These are phyloP conservation scores for Xenopus tropicalis DNA, from an alignment of 2,113 vertebrate species.

Conservation along the genomic window UCB_Xtro_10.0 CM004444.2:118870501-118871000, in stretches of 20 bases:
- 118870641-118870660: not conserved
- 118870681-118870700: no score
- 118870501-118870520: no score
- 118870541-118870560: no score
- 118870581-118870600: no score
- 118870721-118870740: slow-evolving; percentile 22
- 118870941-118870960: no score
- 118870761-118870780: slow-evolving; percentile 34
- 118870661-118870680: not conserved
- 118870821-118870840: slow-evolving; percentile 25
- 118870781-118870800: slow-evolving; percentile 34
- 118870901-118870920: slow-evolving; percentile 4
- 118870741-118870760: slow-evolving; percentile 24
- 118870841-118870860: slow-evolving; percentile 32
- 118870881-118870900: slow-evolving; percentile 30
- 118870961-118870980: no score
- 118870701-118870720: slow-evolving; percentile 13
- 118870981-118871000: no score
- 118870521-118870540: no score
- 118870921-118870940: not conserved
- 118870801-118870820: slow-evolving; percentile 35
- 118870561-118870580: no score
- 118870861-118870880: slow-evolving; percentile 4
- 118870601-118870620: no score
- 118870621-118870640: not conserved